Base-by-base conservation (phyloP, 2,797 vertebrate species). In the Onychomys arenicola region DNA sequence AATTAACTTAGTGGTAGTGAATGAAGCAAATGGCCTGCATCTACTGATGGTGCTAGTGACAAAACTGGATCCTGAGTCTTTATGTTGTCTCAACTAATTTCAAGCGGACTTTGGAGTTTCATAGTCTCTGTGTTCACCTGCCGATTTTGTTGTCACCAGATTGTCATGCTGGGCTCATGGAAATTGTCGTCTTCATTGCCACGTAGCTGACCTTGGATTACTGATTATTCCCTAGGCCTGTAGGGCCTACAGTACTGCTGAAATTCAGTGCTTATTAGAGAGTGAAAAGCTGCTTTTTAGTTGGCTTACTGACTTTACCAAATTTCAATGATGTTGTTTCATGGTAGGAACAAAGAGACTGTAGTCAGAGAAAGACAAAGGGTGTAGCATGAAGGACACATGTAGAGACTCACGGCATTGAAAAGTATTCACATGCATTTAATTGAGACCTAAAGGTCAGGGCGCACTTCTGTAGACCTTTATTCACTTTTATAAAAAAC, bases 281-380 rank as follows among this genome's bases (percentile, higher is more conserved):
- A 91, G 46, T 86, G 80, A 93, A 2, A 92, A 92, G 91, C 27
- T 67, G 91, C 80, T 40, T 46, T 46, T 85, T 75, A 67, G 40
- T 92, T 97, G 75, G 12, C 37, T 92, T 85, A 43, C 89, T 94
- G 29, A 90, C 89, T 94, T 91, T 91, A 89, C 7, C 52, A 94
- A 75, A 13, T 95, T 96, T 80, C 52, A 95, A 12, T 96, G 27
- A 86, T 92, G 17, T 25, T 88, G 23, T 91, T 92, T 92, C 5
- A 83, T 93, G 21, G 40, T 93, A 87, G 71, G 52, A 80, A 86
- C 7, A 94, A 19, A 73, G 85, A 91, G 76, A 90, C 76, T 52
- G 94, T 96, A 61, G 92, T 91, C n/a, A 96, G 95, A 96, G 73
- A 17, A 49, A 87, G 92, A 81, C 40, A 95, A 90, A 96, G 96